Evolutionary conservation across 2,888 invertebrate species (phyloP), one percentile per base, ranked within the genome.

Genomic region (Norana najaformis): DNA sequence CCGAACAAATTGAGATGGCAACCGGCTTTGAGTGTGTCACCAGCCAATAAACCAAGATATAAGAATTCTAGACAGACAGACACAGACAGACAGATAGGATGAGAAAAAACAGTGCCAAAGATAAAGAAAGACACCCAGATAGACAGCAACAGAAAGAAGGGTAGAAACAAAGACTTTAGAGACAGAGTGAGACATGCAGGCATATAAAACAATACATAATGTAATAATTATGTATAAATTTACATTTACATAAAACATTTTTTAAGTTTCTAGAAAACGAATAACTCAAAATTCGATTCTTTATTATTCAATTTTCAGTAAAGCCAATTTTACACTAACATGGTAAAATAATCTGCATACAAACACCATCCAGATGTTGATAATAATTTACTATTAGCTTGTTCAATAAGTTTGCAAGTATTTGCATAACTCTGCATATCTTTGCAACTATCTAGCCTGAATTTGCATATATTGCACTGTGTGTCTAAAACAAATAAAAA

Each of bases 391-490:
- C 69, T n/a, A 69, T n/a, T 69, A 69, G 6, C n/a, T 69, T 69
- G 69, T n/a, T 8, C 69, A 69, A n/a, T 69, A 1, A n/a, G 69
- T 69, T 30, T 13, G n/a, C 69, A 69, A 69, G 69, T 69, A 69
- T n/a, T 30, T 69, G 69, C 69, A 69, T n/a, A n/a, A n/a, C 11
- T 69, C 69, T 69, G 69, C n/a, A 69, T 69, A 69, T 69, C 30
- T 69, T n/a, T 69, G 30, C 69, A 69, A n/a, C 30, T 69, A 16
- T n/a, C 30, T n/a, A n/a, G 69, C 69, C 8, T 69, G 30, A 4
- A 69, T 69, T n/a, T 69, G 69, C 69, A 69, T 69, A 69, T n/a
- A 69, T 69, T 69, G 69, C 69, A 69, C 69, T 69, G 69, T 69
- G n/a, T 69, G 69, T n/a, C 69, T 69, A 69, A 30, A 69, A n/a